Conservation (phyloP, 2,797 vertebrate species). For the Gouania willdenowi region DNA sequence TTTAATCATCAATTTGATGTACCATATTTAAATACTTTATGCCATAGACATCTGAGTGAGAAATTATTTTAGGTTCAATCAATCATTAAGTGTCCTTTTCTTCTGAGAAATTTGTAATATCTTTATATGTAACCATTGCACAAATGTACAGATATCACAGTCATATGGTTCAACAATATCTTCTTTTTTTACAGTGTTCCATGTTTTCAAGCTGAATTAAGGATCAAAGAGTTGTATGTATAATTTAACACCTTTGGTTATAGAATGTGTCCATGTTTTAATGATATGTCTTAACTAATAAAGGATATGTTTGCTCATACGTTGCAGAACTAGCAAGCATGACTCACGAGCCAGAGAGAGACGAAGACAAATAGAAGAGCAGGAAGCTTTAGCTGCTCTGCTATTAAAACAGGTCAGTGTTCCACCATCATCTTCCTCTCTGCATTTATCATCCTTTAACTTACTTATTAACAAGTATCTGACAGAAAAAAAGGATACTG, state of each 20-base stretch:
- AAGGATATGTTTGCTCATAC: not conserved
- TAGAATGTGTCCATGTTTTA: not conserved
- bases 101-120: too few species aligned
- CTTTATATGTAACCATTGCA: too few species aligned
- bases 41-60: too few species aligned
- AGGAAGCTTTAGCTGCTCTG: constrained; percentile 83
- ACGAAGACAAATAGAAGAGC: constrained; percentile 87
- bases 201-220: constrained; percentile 90
- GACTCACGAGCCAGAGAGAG: constrained; percentile 91
- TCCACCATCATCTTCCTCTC: too few species aligned
- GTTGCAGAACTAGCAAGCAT: constrained; percentile 86
- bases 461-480: too few species aligned
- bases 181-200: constrained; percentile 68
- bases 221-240: constrained; percentile 98
- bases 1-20: too few species aligned
- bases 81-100: too few species aligned
- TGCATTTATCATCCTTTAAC: not conserved
- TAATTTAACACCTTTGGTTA: not conserved
- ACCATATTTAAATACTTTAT: too few species aligned
- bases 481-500: too few species aligned
- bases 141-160: too few species aligned
- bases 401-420: constrained; percentile 84
- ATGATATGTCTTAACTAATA: not conserved
- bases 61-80: too few species aligned
- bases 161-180: too few species aligned